Evolutionary conservation across 2,797 vertebrate genomes (phyloP), one percentile per base, ranked within the genome.

Genomic region (Semaprochilodus insignis): DNA sequence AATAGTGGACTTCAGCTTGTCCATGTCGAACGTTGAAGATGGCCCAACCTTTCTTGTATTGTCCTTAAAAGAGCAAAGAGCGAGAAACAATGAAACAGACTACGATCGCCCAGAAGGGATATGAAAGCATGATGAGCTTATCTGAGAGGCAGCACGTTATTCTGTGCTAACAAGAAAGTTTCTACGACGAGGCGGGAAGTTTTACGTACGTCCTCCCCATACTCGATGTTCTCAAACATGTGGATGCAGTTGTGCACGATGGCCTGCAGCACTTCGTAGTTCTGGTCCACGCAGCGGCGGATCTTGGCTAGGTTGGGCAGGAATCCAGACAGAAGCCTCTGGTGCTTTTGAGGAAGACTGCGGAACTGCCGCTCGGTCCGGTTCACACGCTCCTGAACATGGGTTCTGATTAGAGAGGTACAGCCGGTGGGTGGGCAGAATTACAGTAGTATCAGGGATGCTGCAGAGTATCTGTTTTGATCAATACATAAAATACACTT

Each of bases 141-240:
- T n/a, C n/a, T n/a, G n/a, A n/a, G n/a, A n/a, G n/a, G n/a, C n/a
- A n/a, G n/a, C n/a, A n/a, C n/a, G 31, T 31, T 31, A 31, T 31
- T 31, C 31, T 31, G 31, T 31, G 31, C 31, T 3, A 31, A n/a
- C n/a, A n/a, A n/a, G n/a, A n/a, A n/a, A 31, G 31, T 31, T 31
- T 31, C 31, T 31, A n/a, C n/a, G n/a, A n/a, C n/a, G n/a, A n/a
- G n/a, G 14, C 48, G 14, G 14, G 48, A 8, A 77, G 54, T 16
- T 81, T 81, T 73, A 86, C 87, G 70, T 85, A 98, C 98, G 87
- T 97, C 95, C 91, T 96, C 94, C 77, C 95, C 96, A 81, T 98
- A 99, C 87, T 98, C 97, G 86, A 98, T 99, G 92, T 99, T 99
- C 94, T 99, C 98, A 94, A 99, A 99, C 96, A 99, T 99, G 93